Conservation (phyloP, 2,797 vertebrate species). For the Huso huso region DNA sequence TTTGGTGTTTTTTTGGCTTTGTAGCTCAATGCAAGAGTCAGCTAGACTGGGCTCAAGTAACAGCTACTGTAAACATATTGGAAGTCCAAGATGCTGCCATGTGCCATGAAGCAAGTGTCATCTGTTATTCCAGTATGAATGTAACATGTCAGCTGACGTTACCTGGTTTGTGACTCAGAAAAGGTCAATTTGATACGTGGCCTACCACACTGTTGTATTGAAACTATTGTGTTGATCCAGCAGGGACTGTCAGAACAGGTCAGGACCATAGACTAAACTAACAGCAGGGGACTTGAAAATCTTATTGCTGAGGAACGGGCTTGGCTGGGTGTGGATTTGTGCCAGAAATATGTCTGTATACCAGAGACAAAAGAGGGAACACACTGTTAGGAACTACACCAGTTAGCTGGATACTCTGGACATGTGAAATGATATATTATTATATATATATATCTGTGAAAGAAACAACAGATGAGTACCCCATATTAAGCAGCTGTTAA, state of each 20-base stretch:
- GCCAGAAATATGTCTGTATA: constrained; percentile 24
- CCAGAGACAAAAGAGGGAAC: constrained; percentile 46
- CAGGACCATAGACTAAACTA: constrained; percentile 59
- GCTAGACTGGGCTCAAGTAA: too few relatives aligned
- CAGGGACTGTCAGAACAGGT: constrained; percentile 70
- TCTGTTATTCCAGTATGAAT: not conserved
- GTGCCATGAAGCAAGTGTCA: too few relatives aligned
- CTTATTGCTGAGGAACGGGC: constrained; percentile 58
- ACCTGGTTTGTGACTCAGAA: not conserved
- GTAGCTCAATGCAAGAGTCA: too few relatives aligned
- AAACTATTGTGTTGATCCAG: constrained; percentile 15
- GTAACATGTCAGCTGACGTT: not conserved
- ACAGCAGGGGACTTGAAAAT: constrained; percentile 53
- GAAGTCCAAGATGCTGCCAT: too few relatives aligned
- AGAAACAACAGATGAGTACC: too few relatives aligned
- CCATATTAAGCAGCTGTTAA: too few relatives aligned
- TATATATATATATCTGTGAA: too few relatives aligned
- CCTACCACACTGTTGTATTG: constrained; percentile 15
- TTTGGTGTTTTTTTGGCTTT: too few relatives aligned
- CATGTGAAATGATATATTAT: too few relatives aligned
- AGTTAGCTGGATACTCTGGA: too few relatives aligned
- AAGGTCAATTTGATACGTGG: not conserved
- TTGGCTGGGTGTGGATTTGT: constrained; percentile 23
- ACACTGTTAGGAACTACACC: not conserved
- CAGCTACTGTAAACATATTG: too few relatives aligned